Percentiles rank a stretch among this genome's conserved stretches.
phyloP scores from a whole-genome alignment of 2,888 invertebrate genomes.

The Girardia tigrina region DNA sequence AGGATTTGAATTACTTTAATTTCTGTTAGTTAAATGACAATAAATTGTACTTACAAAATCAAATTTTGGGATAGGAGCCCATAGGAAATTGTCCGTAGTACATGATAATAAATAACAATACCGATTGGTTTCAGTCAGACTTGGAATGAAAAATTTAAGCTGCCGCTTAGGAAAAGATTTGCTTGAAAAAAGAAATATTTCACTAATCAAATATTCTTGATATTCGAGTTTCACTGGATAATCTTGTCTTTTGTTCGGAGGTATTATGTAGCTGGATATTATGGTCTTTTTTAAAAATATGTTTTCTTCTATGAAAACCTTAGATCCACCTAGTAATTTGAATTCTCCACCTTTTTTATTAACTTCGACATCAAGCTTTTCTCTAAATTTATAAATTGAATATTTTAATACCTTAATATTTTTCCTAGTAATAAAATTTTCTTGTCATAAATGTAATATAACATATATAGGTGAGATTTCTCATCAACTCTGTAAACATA shows the following conservation, averaged over 20 bases:
- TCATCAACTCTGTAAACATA: too few species aligned
- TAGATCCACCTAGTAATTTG: neutral
- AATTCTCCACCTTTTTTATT: conserved; percentile 10
- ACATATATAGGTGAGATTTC: too few species aligned
- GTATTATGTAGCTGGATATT: neutral
- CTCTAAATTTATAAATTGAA: too few species aligned
- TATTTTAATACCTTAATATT: too few species aligned
- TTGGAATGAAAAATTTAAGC: neutral
- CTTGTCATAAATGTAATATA: too few species aligned
- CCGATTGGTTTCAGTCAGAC: neutral
- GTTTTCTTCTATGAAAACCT: neutral
- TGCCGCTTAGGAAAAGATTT: neutral
- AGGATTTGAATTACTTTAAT: too few species aligned
- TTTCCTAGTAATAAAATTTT: too few species aligned
- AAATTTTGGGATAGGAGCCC: neutral
- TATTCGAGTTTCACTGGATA: neutral
- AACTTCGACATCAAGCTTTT: neutral
- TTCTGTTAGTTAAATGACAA: too few species aligned
- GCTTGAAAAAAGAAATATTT: conserved; percentile 3
- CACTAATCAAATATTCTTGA: conserved; percentile 11
- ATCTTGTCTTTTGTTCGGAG: conserved; percentile 6
- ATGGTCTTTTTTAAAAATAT: neutral
- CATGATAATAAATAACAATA: conserved; percentile 1
- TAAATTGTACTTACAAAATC: neutral
- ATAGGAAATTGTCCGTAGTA: neutral